Percentiles rank a stretch among this genome's conserved stretches.
Conservation (phyloP, 2,113 vertebrate genomes). For the Centrocercus urophasianus region DNA sequence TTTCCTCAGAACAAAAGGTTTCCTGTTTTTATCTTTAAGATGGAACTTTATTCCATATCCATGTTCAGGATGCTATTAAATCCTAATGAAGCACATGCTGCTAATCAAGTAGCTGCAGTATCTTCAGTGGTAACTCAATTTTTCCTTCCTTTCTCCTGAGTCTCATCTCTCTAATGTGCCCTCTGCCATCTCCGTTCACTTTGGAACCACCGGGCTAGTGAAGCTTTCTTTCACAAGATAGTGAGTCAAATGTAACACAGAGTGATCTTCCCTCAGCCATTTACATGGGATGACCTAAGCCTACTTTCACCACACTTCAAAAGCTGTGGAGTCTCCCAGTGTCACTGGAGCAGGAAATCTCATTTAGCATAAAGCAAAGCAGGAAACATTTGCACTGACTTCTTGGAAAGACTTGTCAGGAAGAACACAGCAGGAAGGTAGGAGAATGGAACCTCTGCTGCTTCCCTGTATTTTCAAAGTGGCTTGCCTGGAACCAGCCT, state of each 20-base stretch:
- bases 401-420: neutral
- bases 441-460: neutral
- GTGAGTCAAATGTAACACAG: neutral
- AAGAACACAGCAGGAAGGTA: neutral
- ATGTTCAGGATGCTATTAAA: neutral
- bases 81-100: neutral
- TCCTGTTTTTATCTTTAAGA: neutral
- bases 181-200: neutral
- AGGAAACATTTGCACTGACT: neutral
- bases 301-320: neutral
- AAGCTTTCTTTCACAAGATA: neutral
- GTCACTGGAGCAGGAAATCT: neutral
- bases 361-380: neutral
- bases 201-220: neutral
- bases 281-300: neutral
- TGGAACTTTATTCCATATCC: neutral
- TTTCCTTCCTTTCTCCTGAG: neutral
- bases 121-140: neutral
- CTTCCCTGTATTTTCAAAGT: neutral
- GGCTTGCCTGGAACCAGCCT: neutral
- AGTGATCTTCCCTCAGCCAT: neutral
- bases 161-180: neutral
- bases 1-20: neutral
- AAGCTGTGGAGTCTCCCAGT: neutral
- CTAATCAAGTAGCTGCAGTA: neutral